Evolutionary conservation across 2,888 invertebrate species (phyloP), one percentile per base, ranked within the genome.

Genomic region (Coenonympha arcania): DNA sequence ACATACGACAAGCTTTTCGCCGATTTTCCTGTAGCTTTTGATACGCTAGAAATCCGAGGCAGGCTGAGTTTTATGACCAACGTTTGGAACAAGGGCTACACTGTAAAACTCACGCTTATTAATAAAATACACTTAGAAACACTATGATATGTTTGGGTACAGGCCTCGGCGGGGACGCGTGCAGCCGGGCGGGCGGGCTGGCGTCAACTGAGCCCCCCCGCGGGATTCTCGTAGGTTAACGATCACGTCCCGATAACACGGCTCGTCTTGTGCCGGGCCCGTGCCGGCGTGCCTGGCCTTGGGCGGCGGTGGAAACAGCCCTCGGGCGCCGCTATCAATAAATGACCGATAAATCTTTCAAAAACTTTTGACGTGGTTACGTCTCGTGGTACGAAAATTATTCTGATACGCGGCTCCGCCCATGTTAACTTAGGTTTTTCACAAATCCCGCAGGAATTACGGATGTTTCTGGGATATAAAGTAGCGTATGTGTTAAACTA

Each of bases 121-220:
- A 48, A 54, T n/a, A n/a, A 57, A 57, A 53, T 57, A 58, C 60
- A 60, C 58, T 59, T 57, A 60, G 59, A 59, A 60, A 61, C 62
- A 63, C 60, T 59, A 56, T 82, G 83, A 83, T 83, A 84, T 84
- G 83, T 84, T 70, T 76, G 63, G 65, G 65, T 70, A 64, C 71
- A 66, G 80, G 80, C 79, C 75, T 73, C 76, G 51, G 34, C 24
- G 34, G 41, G 43, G 57, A 52, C 52, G 60, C 62, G 60, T 58
- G 60, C 52, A 46, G 53, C 52, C 60, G 50, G 53, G 56, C 59
- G 60, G 63, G 59, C 62, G 61, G 61, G 63, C 59, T 67, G 78
- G 79, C 79, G 79, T 73, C 81, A 78, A 81, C 81, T 81, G 76
- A 45, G 65, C 64, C 61, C 59, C 58, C 55, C 55, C 49, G 49